Evolutionary conservation across 2,113 vertebrate genomes (phyloP), one percentile per base, ranked within the genome.

Genomic region (Arvicanthis niloticus): DNA sequence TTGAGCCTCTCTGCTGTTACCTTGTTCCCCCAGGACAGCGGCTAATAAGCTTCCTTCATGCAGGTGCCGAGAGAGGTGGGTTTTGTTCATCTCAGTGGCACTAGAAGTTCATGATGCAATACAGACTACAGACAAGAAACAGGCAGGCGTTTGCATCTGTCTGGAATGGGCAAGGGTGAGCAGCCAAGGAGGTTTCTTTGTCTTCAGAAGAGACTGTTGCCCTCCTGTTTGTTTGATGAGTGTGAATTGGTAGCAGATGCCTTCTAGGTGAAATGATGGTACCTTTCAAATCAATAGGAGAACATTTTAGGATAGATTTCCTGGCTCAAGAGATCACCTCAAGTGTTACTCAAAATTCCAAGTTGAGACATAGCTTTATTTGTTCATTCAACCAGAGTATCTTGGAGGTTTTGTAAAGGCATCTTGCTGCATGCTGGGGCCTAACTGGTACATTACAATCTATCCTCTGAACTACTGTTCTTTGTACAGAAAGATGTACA

Each of bases 51-150:
- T 92, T 45, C 67, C 87, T 22, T 72, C 62, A 37, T 11, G 1
- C 53, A 91, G 91, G 89, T 75, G 45, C 42, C 8, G 88, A 70
- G 73, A 87, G 76, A 68, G 70, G 65, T 48, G 65, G 87, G 48
- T 84, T 94, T 95, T 92, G 53, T 86, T 95, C 75, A 45, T 97
- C 82, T 45, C 29, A n/a, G 53, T 2, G 42, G 70, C 73, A 88
- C 48, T 67, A 29, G 24, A 58, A 91, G 86, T 65, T 37, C 67
- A 77, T 96, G 97, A 82, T 95, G 88, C 88, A 97, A 97, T 82
- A 11, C 1, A 0, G 34, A 88, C 31, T 11, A 92, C 86, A 77
- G 62, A 65, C 96, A 73, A 91, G 94, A 96, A 97, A 97, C 67
- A 70, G 67, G 31, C 37, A 3, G 56, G 34, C 88, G 75, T 91